These are phyloP conservation scores for Neoaliturus tenellus DNA, from an alignment of 2,888 invertebrate genomes.

Conservation along the genomic window DNA sequence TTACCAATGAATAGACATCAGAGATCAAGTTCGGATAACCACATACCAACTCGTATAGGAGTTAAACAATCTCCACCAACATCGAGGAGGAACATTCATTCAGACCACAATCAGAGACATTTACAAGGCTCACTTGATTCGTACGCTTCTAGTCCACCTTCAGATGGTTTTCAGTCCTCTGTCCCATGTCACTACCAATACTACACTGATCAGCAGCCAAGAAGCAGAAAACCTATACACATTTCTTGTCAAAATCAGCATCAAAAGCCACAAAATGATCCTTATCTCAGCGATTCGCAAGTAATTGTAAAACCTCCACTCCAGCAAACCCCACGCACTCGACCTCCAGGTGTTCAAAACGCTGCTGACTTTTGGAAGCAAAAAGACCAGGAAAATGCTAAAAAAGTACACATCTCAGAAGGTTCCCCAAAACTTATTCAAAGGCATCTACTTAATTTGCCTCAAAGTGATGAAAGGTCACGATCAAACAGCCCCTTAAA, in stretches of 20 bases:
- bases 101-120: slow-evolving; percentile 9
- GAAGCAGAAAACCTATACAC: slow-evolving; percentile 84
- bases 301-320: slow-evolving; percentile 66
- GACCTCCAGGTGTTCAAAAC: slow-evolving; percentile 47
- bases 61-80: slow-evolving; percentile 40
- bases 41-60: slow-evolving; percentile 47
- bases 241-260: slow-evolving; percentile 74
- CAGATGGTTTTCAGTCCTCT: slow-evolving; percentile 4
- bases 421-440: slow-evolving; percentile 48
- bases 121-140: slow-evolving; percentile 12
- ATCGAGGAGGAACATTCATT: neutral
- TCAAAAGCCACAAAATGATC: slow-evolving; percentile 65
- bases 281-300: slow-evolving; percentile 76
- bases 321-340: slow-evolving; percentile 6
- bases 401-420: slow-evolving; percentile 52
- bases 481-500: slow-evolving; percentile 52
- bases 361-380: slow-evolving; percentile 55
- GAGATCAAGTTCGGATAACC: slow-evolving; percentile 63
- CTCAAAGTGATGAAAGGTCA: neutral
- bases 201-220: slow-evolving; percentile 82
- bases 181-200: slow-evolving; percentile 73
- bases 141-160: slow-evolving; percentile 1
- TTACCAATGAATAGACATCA: slow-evolving; percentile 43
- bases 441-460: slow-evolving; percentile 41
- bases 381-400: slow-evolving; percentile 53